Conservation (phyloP, 2,888 invertebrate genomes). For the Aspidapion aeneum region DNA sequence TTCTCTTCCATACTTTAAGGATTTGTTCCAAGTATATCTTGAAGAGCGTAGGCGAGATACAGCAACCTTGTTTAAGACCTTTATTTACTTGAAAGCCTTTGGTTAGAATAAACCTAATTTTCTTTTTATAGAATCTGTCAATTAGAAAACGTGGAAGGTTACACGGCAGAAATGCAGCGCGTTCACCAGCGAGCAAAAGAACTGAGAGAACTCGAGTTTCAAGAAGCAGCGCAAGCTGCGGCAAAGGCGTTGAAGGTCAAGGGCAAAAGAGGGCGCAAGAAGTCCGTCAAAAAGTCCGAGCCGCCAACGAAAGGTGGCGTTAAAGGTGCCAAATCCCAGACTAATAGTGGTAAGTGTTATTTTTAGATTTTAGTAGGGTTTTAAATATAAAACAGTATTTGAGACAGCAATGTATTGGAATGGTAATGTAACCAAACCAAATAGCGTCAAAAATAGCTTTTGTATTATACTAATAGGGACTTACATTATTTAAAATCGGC, state of each 20-base stretch:
- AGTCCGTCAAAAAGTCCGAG: conserved; percentile 9
- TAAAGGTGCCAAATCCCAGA: neutral
- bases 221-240: conserved; percentile 23
- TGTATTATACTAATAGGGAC: too few relatives aligned
- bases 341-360: conserved; percentile 8
- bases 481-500: too few relatives aligned
- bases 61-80: too few relatives aligned
- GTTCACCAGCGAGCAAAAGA: conserved; percentile 52
- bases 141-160: conserved; percentile 42
- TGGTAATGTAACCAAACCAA: too few relatives aligned
- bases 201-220: conserved; percentile 46
- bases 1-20: too few relatives aligned
- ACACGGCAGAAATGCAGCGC: conserved; percentile 58
- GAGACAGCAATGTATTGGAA: too few relatives aligned
- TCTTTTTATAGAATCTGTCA: conserved; percentile 20
- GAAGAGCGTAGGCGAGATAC: too few relatives aligned
- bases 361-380: neutral
- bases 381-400: conserved; percentile 14
- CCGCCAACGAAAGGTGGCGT: neutral
- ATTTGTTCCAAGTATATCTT: too few relatives aligned
- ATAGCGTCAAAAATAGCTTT: too few relatives aligned
- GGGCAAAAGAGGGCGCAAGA: conserved; percentile 21
- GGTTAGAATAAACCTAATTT: too few relatives aligned
- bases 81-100: too few relatives aligned
- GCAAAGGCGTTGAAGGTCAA: conserved; percentile 13